Percentiles rank a stretch among this genome's conserved stretches.
These are phyloP conservation scores for Teinopalpus imperialis DNA, from an alignment of 2,888 invertebrate genomes.

Conservation along the genomic window DNA sequence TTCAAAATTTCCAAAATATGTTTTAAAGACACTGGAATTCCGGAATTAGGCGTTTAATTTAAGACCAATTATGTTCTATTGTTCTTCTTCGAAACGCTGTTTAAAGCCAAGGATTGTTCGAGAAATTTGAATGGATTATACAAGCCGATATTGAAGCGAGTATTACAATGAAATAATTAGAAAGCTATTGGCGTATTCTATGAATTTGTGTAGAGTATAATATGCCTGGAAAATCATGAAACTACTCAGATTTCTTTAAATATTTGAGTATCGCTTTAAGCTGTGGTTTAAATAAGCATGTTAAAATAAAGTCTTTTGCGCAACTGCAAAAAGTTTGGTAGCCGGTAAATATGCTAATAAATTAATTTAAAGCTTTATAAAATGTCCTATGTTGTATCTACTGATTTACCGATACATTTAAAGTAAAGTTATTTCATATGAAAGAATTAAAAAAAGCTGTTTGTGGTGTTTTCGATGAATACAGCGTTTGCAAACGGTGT, in stretches of 20 bases:
- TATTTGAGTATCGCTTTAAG: conserved; percentile 5
- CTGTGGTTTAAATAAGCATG: conserved; percentile 10
- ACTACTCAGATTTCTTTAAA: background rate
- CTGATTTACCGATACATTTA: too few relatives aligned
- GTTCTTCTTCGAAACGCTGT: conserved; percentile 2
- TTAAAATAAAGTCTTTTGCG: background rate
- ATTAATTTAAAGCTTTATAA: conserved; percentile 1
- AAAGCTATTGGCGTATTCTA: background rate
- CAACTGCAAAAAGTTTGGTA: background rate
- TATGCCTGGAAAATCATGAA: conserved; percentile 4
- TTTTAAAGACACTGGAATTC: too few relatives aligned
- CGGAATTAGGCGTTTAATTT: conserved; percentile 9
- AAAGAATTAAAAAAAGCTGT: too few relatives aligned
- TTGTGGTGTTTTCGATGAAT: too few relatives aligned
- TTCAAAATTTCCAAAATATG: too few relatives aligned
- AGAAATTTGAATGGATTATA: conserved; percentile 8
- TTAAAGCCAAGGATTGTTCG: conserved; percentile 9
- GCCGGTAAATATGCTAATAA: conserved; percentile 1
- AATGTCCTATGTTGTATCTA: too few relatives aligned
- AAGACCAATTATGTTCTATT: conserved; percentile 12
- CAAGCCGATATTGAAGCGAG: background rate
- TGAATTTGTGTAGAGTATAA: background rate
- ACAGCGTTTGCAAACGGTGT: too few relatives aligned
- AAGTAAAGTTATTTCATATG: too few relatives aligned
- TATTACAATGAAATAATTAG: conserved; percentile 5